Percentiles rank a stretch among this genome's conserved stretches.
Conservation (phyloP, 2,888 invertebrate genomes). For the Siphonodentalium dalli region DNA sequence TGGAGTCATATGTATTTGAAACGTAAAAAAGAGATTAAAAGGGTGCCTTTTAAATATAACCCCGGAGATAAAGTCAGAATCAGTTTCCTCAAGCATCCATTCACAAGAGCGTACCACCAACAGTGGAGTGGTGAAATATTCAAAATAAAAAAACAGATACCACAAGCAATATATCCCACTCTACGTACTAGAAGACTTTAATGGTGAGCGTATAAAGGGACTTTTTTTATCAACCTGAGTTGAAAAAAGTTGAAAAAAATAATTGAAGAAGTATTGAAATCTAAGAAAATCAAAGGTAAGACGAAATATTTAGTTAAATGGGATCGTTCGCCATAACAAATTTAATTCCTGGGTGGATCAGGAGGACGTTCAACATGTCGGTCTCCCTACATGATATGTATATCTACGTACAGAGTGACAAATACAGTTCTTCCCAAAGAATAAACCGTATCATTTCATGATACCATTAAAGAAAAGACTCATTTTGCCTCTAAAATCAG, state of each 20-base stretch:
- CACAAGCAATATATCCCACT: conserved; percentile 20
- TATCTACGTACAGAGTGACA: too few relatives aligned
- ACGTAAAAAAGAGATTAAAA: too few relatives aligned
- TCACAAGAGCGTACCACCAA: conserved; percentile 17
- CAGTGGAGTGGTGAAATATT: conserved; percentile 22
- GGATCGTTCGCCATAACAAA: conserved; percentile 13
- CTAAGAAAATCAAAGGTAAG: conserved; percentile 10
- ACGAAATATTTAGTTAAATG: conserved; percentile 15
- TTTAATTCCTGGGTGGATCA: conserved; percentile 19
- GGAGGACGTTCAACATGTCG: too few relatives aligned
- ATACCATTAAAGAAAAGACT: too few relatives aligned
- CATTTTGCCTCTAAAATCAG: too few relatives aligned
- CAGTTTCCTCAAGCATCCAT: conserved; percentile 10
- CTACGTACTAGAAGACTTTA: conserved; percentile 16
- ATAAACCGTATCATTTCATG: too few relatives aligned
- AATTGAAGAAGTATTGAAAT: conserved; percentile 16
- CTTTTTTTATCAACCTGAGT: conserved; percentile 16
- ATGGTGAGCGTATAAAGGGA: conserved; percentile 14
- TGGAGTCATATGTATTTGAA: too few relatives aligned
- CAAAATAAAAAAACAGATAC: conserved; percentile 5
- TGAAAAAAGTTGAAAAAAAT: conserved; percentile 24
- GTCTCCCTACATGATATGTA: too few relatives aligned
- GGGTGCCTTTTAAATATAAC: conserved; percentile 11
- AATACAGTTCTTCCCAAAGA: too few relatives aligned
- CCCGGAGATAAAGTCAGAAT: conserved; percentile 18